phyloP scores from a whole-genome alignment of 2,888 invertebrate species.

The Ctenicera cuprea region DNA sequence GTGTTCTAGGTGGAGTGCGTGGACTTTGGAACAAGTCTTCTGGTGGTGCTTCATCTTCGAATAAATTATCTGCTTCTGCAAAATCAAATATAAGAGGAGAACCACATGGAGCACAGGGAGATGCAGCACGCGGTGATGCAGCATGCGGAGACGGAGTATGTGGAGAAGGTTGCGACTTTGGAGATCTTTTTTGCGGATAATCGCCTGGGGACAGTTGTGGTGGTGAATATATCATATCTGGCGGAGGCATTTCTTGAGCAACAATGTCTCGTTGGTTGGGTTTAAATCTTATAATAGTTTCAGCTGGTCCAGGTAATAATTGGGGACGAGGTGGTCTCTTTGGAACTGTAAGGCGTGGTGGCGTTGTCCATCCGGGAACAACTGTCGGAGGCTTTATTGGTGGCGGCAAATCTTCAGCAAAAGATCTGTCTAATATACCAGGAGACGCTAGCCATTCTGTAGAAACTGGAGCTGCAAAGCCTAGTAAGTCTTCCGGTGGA shows the following conservation, averaged over 20 bases:
- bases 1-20: neutral
- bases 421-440: neutral
- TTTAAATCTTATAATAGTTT: neutral
- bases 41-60: neutral
- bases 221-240: conserved; percentile 22
- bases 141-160: too few species aligned
- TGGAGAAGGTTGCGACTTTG: too few species aligned
- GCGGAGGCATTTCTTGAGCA: conserved; percentile 7
- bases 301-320: neutral
- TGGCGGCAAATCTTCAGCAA: conserved; percentile 6
- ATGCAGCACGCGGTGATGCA: neutral
- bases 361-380: conserved; percentile 21
- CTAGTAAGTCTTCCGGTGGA: conserved; percentile 25
- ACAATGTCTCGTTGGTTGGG: neutral
- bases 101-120: too few species aligned
- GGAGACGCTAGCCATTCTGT: neutral
- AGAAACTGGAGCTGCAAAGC: neutral
- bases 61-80: neutral
- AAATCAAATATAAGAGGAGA: too few species aligned
- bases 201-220: conserved; percentile 23
- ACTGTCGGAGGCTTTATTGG: neutral
- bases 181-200: neutral
- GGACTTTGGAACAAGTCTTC: neutral
- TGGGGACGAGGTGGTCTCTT: neutral
- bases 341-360: neutral